Conservation (phyloP, 2,113 vertebrate species). For the Zosterops lateralis region DNA sequence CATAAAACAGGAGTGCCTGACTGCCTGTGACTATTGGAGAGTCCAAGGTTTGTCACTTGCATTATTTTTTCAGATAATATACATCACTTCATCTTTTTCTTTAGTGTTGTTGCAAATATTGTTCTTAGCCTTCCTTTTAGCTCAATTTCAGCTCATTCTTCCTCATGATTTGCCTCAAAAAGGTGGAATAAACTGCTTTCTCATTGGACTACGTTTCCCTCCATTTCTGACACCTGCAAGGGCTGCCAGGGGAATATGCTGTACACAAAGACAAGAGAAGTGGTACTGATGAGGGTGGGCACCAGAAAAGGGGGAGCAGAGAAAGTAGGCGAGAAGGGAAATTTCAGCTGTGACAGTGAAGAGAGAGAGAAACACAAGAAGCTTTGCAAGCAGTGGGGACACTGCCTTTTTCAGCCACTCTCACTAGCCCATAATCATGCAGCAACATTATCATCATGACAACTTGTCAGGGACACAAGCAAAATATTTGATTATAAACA, state of each 20-base stretch:
- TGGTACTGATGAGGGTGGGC: neutral
- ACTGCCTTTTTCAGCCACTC: neutral
- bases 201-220: neutral
- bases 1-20: neutral
- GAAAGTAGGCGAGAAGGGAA: neutral
- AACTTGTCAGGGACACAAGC: neutral
- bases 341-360: neutral
- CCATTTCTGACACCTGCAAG: accelerated
- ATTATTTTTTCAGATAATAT: neutral
- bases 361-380: neutral
- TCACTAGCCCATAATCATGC: neutral
- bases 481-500: constrained; percentile 28
- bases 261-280: neutral
- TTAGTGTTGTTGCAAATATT: neutral
- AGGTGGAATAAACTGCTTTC: neutral
- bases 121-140: neutral
- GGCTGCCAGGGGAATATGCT: neutral
- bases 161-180: neutral
- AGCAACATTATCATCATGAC: neutral
- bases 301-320: neutral
- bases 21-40: neutral
- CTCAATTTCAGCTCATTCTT: neutral
- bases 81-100: neutral
- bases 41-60: neutral
- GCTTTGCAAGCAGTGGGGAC: neutral